Conservation (phyloP, 35 echinoderm and acorn worm genomes). For the Ophioderma brevispina region DNA sequence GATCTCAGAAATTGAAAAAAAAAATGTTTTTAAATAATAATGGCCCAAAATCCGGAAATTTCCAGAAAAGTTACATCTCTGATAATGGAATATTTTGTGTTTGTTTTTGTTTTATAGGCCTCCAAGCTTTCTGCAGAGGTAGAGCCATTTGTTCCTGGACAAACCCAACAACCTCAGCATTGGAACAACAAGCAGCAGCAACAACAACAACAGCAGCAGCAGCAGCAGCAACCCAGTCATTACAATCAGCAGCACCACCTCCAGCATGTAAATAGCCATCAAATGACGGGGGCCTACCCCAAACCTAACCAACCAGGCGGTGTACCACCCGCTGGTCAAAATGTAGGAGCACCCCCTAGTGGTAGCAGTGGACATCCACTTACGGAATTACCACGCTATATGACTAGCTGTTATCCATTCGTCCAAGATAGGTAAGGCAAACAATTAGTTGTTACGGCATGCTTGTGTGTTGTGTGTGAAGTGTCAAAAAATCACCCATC, state of each 20-base stretch:
- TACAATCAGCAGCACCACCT: slow-evolving; percentile 14
- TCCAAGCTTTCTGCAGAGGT: slow-evolving; percentile 63
- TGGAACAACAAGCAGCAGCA: neutral
- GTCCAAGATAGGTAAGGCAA: slow-evolving; percentile 72
- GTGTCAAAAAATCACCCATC: too few species aligned
- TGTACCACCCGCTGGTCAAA: neutral
- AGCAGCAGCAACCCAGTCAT: slow-evolving; percentile 16
- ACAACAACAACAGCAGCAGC: neutral
- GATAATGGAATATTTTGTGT: too few species aligned
- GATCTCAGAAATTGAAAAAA: too few species aligned
- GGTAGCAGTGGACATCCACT: slow-evolving; percentile 38
- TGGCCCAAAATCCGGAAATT: too few species aligned
- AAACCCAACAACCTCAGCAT: neutral
- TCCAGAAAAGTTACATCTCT: too few species aligned
- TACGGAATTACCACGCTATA: slow-evolving; percentile 60
- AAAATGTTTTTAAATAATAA: too few species aligned
- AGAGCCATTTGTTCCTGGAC: slow-evolving; percentile 57
- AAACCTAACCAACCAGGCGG: neutral
- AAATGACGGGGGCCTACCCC: neutral
- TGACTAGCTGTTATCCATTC: slow-evolving; percentile 69
- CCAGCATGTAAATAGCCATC: slow-evolving; percentile 9
- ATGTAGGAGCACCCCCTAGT: neutral
- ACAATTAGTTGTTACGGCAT: too few species aligned
- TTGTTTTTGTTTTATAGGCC: too few species aligned
- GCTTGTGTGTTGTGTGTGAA: too few species aligned